Evolutionary conservation across 2,113 vertebrate species (phyloP).

Genomic region (Petroica traversi): DNA sequence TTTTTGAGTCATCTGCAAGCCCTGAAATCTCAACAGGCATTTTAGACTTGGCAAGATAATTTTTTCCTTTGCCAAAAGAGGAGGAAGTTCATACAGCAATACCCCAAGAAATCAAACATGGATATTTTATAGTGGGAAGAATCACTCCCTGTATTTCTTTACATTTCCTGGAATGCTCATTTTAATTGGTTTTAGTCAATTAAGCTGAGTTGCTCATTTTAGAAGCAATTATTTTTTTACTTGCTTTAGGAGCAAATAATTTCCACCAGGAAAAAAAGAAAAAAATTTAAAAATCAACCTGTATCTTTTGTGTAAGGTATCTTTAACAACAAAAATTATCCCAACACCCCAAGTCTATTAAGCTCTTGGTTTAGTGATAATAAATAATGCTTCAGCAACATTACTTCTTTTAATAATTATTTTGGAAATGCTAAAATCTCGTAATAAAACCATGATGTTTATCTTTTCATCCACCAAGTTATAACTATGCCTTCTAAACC

Average conservation of each 20-base stretch:
- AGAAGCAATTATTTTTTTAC: background rate
- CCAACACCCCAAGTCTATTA: background rate
- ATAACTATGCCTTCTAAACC: background rate
- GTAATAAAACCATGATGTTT: background rate
- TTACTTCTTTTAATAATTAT: background rate
- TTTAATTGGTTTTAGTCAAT: background rate
- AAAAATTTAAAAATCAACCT: background rate
- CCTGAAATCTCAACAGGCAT: background rate
- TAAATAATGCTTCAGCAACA: background rate
- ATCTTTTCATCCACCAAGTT: background rate
- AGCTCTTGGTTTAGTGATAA: background rate
- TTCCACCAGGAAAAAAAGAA: background rate
- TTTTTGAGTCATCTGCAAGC: background rate
- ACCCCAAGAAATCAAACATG: background rate
- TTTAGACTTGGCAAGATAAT: slow-evolving; percentile 6
- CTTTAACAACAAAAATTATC: background rate
- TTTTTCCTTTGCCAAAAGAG: slow-evolving; percentile 21
- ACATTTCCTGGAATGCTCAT: background rate
- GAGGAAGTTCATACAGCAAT: background rate
- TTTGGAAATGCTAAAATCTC: background rate
- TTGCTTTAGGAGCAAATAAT: background rate
- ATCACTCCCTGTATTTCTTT: background rate
- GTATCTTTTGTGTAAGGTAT: background rate
- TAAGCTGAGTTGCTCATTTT: background rate
- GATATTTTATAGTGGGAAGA: background rate